Evolutionary conservation across 2,797 vertebrate genomes (phyloP).

Genomic region (Paramormyrops hopkinsi): DNA sequence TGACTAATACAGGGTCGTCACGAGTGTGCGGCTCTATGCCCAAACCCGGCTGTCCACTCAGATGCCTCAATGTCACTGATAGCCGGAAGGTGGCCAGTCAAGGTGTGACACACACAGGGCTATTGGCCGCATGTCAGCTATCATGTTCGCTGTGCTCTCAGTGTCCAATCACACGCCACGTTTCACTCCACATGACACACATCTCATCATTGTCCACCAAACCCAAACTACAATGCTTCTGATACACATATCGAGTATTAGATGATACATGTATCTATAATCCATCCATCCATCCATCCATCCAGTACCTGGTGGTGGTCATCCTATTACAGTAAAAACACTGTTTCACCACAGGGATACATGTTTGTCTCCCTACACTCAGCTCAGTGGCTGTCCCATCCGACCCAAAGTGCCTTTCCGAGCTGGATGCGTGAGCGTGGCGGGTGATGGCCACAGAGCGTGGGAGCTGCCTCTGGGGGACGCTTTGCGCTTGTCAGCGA

Average conservation of each 20-base stretch:
- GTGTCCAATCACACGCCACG: neutral
- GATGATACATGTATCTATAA: neutral
- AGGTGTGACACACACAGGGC: slow-evolving; percentile 31
- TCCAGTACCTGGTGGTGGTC: neutral
- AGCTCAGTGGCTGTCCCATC: neutral
- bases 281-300: neutral
- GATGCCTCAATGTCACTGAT: slow-evolving; percentile 35
- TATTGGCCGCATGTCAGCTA: slow-evolving; percentile 27
- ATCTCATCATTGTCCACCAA: neutral
- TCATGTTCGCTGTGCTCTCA: neutral
- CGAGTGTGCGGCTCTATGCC: neutral
- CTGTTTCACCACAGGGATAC: neutral
- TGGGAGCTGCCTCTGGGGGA: neutral
- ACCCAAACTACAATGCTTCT: neutral
- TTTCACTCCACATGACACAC: neutral
- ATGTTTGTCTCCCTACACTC: neutral
- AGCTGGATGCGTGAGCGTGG: neutral
- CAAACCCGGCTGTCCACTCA: slow-evolving; percentile 34
- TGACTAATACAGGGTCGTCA: neutral
- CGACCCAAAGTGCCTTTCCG: neutral
- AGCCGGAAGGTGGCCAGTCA: slow-evolving; percentile 33
- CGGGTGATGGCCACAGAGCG: neutral
- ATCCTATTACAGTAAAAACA: neutral
- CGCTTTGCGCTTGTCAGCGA: neutral
- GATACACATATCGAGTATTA: neutral